Conservation (phyloP, 2,888 invertebrate genomes). For the Phasia obesa region DNA sequence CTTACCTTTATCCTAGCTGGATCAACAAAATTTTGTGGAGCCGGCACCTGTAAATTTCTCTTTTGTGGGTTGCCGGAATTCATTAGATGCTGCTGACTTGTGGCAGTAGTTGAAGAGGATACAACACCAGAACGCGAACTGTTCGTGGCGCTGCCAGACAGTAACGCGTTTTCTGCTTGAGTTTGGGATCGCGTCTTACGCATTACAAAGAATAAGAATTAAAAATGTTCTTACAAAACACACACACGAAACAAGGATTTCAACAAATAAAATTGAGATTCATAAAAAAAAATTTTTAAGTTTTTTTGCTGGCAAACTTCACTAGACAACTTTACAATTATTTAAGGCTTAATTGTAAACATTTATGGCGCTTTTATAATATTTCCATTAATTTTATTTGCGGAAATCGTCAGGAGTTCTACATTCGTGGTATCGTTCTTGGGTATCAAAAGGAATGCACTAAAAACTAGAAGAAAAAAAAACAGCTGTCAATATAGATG, state of each 20-base stretch:
- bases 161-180: slow-evolving; percentile 80
- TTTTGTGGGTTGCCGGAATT: slow-evolving; percentile 62
- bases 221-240: slow-evolving; percentile 23
- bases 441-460: slow-evolving; percentile 51
- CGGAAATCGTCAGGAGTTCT: slow-evolving; percentile 43
- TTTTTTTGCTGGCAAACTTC: not conserved
- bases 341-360: slow-evolving; percentile 1
- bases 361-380: slow-evolving; percentile 9
- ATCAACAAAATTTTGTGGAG: slow-evolving; percentile 52
- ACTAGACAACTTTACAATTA: not conserved
- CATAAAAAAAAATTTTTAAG: slow-evolving; percentile 7
- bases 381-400: slow-evolving; percentile 18
- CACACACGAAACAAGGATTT: slow-evolving; percentile 41
- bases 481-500: slow-evolving; percentile 67
- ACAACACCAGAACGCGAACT: slow-evolving; percentile 61
- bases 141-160: slow-evolving; percentile 63
- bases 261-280: slow-evolving; percentile 7
- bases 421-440: slow-evolving; percentile 34
- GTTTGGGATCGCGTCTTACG: slow-evolving; percentile 82
- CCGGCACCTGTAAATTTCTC: slow-evolving; percentile 57
- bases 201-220: slow-evolving; percentile 76
- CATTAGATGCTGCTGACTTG: slow-evolving; percentile 54
- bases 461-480: slow-evolving; percentile 56
- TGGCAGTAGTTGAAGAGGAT: slow-evolving; percentile 45
- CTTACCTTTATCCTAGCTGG: slow-evolving; percentile 72